Base-by-base conservation (phyloP, 1,140 invertebrate species). In the Philotrypesis tridentata region DNA sequence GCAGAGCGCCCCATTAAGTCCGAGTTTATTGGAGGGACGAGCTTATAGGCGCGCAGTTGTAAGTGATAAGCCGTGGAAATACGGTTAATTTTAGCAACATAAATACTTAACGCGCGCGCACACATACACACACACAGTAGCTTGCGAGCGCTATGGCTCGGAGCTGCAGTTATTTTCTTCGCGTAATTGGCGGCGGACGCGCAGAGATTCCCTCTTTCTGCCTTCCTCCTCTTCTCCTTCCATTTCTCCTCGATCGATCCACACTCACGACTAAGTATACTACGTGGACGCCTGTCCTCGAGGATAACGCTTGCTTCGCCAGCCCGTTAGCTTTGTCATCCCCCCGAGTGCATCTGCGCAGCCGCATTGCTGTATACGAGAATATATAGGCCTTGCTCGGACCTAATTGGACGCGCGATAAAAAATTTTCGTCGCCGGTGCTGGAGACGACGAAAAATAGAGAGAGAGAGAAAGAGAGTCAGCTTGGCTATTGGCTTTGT, bases 401-500 rank as follows among this genome's bases (percentile, higher is more conserved):
- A 67, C 82, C 84, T 90, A 90, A 90, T 90, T 89, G 89, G 87
- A 89, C 86, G n/a, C n/a, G 83, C 84, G 85, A 88, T 89, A 85
- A 88, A 88, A n/a, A n/a, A n/a, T n/a, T 88, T 55, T 88, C 83
- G 82, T 83, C 33, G 23, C 1, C 23, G 48, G 40, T n/a, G n/a
- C n/a, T n/a, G n/a, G n/a, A n/a, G n/a, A n/a, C 31, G 82, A 65
- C 67, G 80, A 74, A 72, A 82, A 76, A 78, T 25, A 83, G 63
- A 25, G 3, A 67, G 23, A n/a, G n/a, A n/a, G n/a, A n/a, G n/a
- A n/a, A n/a, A n/a, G n/a, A n/a, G n/a, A n/a, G n/a, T n/a, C n/a
- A n/a, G n/a, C 48, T 1, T 14, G 17, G 7, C 4, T 5, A 14
- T 80, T 72, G 67, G 25, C 79, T 80, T 79, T 76, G 76, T 79